These are phyloP conservation scores for Athrips mouffetella DNA, from an alignment of 2,888 invertebrate species.

Conservation along the genomic window DNA sequence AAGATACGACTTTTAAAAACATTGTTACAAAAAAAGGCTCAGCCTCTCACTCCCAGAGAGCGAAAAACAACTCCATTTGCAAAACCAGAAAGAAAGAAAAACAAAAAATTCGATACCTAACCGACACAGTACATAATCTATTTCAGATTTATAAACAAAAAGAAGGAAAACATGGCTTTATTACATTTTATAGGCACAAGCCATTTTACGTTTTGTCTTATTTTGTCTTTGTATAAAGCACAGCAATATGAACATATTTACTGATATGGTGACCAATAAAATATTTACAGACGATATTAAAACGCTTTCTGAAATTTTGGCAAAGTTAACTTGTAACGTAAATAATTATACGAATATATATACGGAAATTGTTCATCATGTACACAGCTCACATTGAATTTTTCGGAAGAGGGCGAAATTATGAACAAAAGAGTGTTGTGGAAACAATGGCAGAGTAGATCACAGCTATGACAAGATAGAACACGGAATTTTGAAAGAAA, in stretches of 20 bases:
- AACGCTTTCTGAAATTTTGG: background rate
- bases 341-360: background rate
- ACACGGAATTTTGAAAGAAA: too few species aligned
- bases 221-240: constrained; percentile 20
- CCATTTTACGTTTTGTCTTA: constrained; percentile 19
- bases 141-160: constrained; percentile 15
- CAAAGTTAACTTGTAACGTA: background rate
- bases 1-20: too few species aligned
- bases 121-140: constrained; percentile 11
- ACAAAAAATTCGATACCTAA: constrained; percentile 15
- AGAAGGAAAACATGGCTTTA: constrained; percentile 11
- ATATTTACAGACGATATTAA: background rate
- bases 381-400: background rate
- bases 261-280: background rate
- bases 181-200: constrained; percentile 15
- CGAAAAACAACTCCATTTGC: too few species aligned
- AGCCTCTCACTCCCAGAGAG: too few species aligned
- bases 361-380: constrained; percentile 5
- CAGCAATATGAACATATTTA: constrained; percentile 12
- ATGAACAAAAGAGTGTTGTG: constrained; percentile 3
- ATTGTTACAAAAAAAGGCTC: too few species aligned
- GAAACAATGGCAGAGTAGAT: constrained; percentile 6
- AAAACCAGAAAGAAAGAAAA: constrained; percentile 11
- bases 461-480: constrained; percentile 5
- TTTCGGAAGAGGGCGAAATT: background rate